Base-by-base conservation (phyloP, 2,113 vertebrate species). In the Gymnocephalus cernua region DNA sequence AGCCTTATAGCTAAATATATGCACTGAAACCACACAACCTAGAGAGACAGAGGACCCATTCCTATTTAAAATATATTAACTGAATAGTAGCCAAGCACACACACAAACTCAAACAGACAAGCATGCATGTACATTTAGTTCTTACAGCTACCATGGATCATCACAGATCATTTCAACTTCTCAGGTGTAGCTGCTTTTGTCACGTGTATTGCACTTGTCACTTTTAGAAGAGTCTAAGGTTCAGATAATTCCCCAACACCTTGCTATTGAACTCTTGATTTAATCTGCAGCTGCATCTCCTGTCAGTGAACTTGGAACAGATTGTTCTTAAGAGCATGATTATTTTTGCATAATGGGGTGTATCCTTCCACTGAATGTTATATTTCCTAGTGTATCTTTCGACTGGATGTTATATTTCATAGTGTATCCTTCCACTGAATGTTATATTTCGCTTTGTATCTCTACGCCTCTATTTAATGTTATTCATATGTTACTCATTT, bases 401-500 rank as follows among this genome's bases (percentile, higher is more conserved):
- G 9, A 41, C 38, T 41, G 38, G 0, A 41, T 41, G 2, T 41
- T 41, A 41, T 11, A 41, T 11, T 41, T 38, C 38, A 2, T 38
- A 38, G 38, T 38, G 38, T 38, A 38, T 38, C 1, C 9, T 38
- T 38, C 38, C 38, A 38, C 9, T 38, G 38, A 38, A 38, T 38
- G 8, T 38, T 38, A 41, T 32, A 56, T 75, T 72, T 59, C 64
- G 32, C 29, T 69, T 62, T 4, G 8, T 74, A 38, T 62, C 18
- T 27, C 69, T 18, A 2, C 0, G 3, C 13, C 2, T 66, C 8
- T 32, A 38, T 64, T 74, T 48, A n/a, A 51, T 61, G 12, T 61
- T 74, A 56, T 61, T 77, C 2, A 48, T 77, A 14, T n/a, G 19
- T 14, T 15, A 65, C 66, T 77, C 0, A 59, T 77, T 80, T 65